Base-by-base conservation (phyloP, 2,113 vertebrate species). In the Lasiurus cinereus region DNA sequence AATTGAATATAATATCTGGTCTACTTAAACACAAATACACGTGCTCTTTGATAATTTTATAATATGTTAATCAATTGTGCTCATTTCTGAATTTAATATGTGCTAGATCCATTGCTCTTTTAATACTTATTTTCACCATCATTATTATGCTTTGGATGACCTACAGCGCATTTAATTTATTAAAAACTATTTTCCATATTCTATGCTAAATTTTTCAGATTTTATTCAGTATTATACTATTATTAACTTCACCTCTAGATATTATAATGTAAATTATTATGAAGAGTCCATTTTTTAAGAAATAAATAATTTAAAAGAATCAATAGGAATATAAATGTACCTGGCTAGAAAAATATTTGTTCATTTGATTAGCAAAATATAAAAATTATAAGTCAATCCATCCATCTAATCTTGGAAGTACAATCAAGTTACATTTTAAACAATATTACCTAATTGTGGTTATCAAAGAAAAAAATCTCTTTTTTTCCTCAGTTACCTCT, bases 71-170 rank as follows among this genome's bases (percentile, higher is more conserved):
- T 27, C 22, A 46, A 18, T 70, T 76, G 19, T 77, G 24, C 11
- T 83, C 6, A 78, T 82, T 85, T 94, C 31, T 27, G 46, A 85
- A 86, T 59, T 93, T 74, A 73, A 2, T 36, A 88, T 50, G n/a
- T 13, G 2, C 19, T 64, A 74, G 4, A 79, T 77, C 6, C 9
- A 66, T 3, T 74, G 21, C 0, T 76, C 8, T 76, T 83, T 88
- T 77, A 59, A 33, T 64, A 14, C 3, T 46, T 39, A 73, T 43
- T 50, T 83, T 83, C 78, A 16, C 7, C 64, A 87, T 0, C 18
- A 46, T 82, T 82, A 67, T 64, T 48, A 7, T 52, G 39, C 12
- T 70, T 88, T 91, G 24, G 52, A 16, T 87, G n/a, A 43, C 33
- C 22, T 2, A 31, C 0, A 78, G 4, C 15, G 83, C 8, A 36